A percentile compares a stretch with the other conserved stretches of the same genome.
phyloP scores from a whole-genome alignment of 2,113 vertebrate genomes.

The Mystacornis crossleyi region DNA sequence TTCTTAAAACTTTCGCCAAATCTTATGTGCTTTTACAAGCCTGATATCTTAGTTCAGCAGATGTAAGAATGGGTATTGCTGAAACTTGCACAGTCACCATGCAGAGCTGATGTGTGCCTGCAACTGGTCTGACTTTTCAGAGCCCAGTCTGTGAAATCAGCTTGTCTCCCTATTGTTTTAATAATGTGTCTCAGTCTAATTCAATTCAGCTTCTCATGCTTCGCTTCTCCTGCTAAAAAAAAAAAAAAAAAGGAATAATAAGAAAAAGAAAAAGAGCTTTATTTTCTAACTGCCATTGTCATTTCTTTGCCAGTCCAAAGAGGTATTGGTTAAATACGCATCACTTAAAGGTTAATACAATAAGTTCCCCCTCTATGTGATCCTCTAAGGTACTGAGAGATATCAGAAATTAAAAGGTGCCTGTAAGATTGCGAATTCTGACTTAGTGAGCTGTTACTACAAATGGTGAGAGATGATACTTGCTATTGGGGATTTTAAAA shows the following conservation, averaged over 20 bases:
- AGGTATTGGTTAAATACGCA: background rate
- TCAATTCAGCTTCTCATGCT: background rate
- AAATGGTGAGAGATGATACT: background rate
- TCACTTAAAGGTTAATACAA: background rate
- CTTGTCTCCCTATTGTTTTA: background rate
- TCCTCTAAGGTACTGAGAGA: background rate
- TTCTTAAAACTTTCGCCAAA: background rate
- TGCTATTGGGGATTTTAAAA: background rate
- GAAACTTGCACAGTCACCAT: background rate
- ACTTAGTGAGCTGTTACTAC: background rate
- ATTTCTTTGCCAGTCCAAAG: background rate
- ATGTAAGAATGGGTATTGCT: background rate
- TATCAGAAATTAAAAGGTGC: background rate
- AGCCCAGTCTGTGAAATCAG: background rate
- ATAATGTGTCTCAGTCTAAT: background rate
- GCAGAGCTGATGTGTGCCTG: background rate
- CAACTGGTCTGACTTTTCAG: background rate
- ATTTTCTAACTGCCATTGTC: background rate
- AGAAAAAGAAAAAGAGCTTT: background rate
- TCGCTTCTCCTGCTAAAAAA: rapidly evolving
- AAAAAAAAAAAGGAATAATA: background rate
- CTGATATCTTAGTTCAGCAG: background rate
- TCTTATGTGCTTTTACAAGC: background rate
- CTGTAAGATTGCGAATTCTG: background rate
- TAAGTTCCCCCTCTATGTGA: background rate